phyloP scores from a whole-genome alignment of 2,888 invertebrate species.

The Pilophorus perplexus region DNA sequence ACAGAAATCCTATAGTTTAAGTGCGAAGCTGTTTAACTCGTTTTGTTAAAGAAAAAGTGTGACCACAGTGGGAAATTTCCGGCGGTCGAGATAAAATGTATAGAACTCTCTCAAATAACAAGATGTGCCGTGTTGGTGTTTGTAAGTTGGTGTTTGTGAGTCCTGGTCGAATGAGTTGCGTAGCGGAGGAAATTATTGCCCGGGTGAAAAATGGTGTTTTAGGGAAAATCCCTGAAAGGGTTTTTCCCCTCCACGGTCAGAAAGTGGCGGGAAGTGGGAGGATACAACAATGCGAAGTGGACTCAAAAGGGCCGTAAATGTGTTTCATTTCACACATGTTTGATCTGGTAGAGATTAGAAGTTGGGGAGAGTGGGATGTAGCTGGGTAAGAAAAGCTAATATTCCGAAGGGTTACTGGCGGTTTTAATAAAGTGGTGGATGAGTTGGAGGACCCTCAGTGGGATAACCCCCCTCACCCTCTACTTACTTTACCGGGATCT shows the following conservation, averaged over 20 bases:
- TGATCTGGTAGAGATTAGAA: constrained; percentile 14
- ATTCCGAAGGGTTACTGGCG: constrained; percentile 19
- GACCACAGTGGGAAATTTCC: no score
- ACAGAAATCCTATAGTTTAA: no score
- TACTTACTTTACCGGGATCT: neutral
- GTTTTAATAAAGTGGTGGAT: constrained; percentile 19
- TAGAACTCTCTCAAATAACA: no score
- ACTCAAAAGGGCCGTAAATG: constrained; percentile 4
- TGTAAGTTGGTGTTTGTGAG: no score
- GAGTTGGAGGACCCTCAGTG: constrained; percentile 15
- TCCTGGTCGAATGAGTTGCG: no score
- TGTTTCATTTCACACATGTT: constrained; percentile 18
- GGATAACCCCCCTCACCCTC: constrained; percentile 5
- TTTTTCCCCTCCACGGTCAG: neutral
- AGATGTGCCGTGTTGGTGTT: no score
- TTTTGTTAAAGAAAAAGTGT: no score
- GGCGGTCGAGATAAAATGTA: no score
- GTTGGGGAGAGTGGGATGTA: neutral
- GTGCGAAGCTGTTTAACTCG: no score
- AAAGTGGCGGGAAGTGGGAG: no score
- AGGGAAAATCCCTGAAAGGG: neutral
- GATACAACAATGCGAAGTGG: neutral
- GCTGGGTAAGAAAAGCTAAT: constrained; percentile 3
- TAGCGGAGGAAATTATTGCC: no score
- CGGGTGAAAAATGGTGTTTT: neutral